Percentiles rank a stretch among this genome's conserved stretches.
Conservation (phyloP, 2,888 invertebrate genomes). For the Eristalis intricaria region DNA sequence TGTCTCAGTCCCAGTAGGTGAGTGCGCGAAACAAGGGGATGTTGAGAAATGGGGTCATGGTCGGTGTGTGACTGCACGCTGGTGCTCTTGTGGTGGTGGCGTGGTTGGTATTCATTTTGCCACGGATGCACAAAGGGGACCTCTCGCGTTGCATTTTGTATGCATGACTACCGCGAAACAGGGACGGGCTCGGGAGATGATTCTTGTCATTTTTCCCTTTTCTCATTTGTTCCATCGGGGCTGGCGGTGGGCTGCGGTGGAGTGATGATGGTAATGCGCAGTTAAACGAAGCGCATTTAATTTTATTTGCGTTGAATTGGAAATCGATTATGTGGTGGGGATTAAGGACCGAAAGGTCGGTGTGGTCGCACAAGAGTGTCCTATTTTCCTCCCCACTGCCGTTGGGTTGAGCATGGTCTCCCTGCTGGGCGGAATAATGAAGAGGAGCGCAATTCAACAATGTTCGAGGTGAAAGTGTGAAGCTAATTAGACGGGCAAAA, state of each 20-base stretch:
- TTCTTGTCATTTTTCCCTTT: not conserved
- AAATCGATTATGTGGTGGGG: slow-evolving; percentile 66
- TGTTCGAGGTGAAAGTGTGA: not conserved
- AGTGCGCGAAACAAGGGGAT: not conserved
- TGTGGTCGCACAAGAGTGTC: no score
- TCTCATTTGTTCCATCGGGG: not conserved
- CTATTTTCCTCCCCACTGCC: not conserved
- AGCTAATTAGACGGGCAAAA: slow-evolving; percentile 29
- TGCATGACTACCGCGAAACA: slow-evolving; percentile 46
- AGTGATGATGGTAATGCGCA: slow-evolving; percentile 39
- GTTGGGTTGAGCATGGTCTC: not conserved
- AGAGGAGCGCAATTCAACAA: slow-evolving; percentile 12
- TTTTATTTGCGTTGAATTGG: slow-evolving; percentile 70
- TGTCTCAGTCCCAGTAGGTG: slow-evolving; percentile 15
- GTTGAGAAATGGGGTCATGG: slow-evolving; percentile 58
- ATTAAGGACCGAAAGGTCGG: slow-evolving; percentile 34
- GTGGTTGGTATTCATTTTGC: slow-evolving; percentile 48
- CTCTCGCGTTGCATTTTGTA: slow-evolving; percentile 40
- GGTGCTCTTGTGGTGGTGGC: slow-evolving; percentile 12
- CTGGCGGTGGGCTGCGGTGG: not conserved
- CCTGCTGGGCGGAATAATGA: no score
- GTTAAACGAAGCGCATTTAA: slow-evolving; percentile 68
- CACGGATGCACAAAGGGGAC: slow-evolving; percentile 49
- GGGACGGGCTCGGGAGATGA: not conserved
- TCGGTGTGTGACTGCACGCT: slow-evolving; percentile 48